Conservation (phyloP, 2,113 vertebrate genomes). For the Zapus hudsonius region DNA sequence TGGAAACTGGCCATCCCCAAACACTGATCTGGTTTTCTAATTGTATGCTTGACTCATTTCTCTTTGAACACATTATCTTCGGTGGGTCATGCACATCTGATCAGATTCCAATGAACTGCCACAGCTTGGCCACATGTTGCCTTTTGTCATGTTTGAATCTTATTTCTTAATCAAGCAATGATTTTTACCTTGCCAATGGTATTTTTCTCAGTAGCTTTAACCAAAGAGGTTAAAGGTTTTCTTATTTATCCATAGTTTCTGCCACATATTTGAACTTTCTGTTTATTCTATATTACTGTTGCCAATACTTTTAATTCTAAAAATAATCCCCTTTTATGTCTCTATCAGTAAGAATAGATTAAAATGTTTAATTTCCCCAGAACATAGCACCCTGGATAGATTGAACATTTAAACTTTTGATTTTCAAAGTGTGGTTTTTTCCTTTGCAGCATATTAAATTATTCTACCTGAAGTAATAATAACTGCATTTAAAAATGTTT, state of each 20-base stretch:
- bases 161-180: neutral
- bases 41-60: neutral
- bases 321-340: neutral
- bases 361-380: neutral
- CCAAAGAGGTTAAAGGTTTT: neutral
- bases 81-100: neutral
- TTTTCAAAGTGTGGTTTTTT: neutral
- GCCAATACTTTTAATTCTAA: neutral
- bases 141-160: neutral
- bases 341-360: neutral
- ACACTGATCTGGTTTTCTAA: neutral
- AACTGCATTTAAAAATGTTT: conserved; percentile 2
- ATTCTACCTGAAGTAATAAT: neutral
- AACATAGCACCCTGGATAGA: neutral
- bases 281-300: neutral
- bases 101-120: neutral
- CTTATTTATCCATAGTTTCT: neutral
- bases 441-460: neutral
- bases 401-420: neutral
- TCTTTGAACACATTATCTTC: neutral
- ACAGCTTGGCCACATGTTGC: neutral
- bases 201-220: neutral
- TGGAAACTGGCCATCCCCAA: neutral
- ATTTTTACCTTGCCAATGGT: neutral
- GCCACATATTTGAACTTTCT: neutral